These are phyloP conservation scores for Temnothorax longispinosus DNA, from an alignment of 1,140 invertebrate genomes.

Conservation along the genomic window DNA sequence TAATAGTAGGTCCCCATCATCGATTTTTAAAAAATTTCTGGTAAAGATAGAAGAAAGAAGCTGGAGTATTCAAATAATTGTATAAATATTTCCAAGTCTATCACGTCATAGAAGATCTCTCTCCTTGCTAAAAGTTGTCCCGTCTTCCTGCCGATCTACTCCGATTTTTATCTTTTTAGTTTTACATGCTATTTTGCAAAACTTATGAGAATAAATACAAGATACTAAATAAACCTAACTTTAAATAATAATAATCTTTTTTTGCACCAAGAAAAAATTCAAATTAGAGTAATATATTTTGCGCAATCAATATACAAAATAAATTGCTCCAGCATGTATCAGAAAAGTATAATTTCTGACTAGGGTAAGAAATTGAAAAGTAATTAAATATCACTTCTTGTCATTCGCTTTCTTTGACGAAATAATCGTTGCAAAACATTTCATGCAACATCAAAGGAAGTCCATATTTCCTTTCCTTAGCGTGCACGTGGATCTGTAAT, in stretches of 20 bases:
- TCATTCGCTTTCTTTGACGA: not conserved
- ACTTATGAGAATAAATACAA: not conserved
- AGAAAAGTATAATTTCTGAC: not conserved
- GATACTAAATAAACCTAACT: not conserved
- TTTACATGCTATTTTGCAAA: not conserved
- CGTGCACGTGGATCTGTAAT: not conserved
- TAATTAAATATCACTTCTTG: not conserved
- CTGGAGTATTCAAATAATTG: not conserved
- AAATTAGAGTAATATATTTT: not conserved
- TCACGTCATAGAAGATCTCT: constrained; percentile 23
- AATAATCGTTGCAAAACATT: constrained; percentile 6
- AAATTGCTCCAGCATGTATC: not conserved
- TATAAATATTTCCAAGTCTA: constrained; percentile 58
- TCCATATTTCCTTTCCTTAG: not conserved
- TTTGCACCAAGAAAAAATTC: not conserved
- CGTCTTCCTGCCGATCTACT: too few species aligned
- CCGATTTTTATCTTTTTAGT: not conserved
- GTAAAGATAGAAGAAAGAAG: not conserved
- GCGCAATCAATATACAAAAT: constrained; percentile 3
- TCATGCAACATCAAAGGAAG: not conserved
- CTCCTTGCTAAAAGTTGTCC: not conserved
- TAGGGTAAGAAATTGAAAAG: constrained; percentile 1
- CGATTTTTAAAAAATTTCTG: not conserved
- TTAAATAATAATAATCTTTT: not conserved
- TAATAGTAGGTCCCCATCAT: not conserved